Evolutionary conservation across 2,113 vertebrate genomes (phyloP).

Genomic region (Nycticryphes semicollaris): DNA sequence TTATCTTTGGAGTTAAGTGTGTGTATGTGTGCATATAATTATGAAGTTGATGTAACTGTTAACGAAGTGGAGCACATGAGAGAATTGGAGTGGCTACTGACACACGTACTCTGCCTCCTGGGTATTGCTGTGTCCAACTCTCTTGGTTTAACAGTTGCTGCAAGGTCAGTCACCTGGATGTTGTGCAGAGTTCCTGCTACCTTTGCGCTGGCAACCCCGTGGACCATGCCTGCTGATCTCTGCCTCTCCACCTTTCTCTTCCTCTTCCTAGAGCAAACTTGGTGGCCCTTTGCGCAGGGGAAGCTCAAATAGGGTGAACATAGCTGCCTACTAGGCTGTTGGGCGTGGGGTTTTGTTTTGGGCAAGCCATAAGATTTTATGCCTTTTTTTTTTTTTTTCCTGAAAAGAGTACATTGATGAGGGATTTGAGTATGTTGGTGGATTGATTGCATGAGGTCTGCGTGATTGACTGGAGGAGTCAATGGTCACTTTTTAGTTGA

Average conservation of each 20-base stretch:
- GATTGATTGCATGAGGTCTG: background rate
- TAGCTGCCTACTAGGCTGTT: background rate
- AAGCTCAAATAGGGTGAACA: background rate
- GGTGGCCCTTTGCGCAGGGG: background rate
- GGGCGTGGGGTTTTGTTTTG: background rate
- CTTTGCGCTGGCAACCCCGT: rapidly evolving
- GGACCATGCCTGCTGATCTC: background rate
- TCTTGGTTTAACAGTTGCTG: background rate
- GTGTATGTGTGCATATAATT: background rate
- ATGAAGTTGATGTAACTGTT: background rate
- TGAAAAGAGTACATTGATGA: background rate
- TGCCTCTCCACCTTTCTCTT: background rate
- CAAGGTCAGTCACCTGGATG: background rate
- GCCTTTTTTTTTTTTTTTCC: background rate
- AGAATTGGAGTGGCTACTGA: background rate
- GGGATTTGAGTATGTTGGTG: background rate
- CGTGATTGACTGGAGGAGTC: background rate
- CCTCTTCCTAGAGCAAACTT: background rate
- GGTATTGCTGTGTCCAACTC: background rate
- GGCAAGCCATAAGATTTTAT: background rate
- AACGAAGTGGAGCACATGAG: background rate
- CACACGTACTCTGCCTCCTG: rapidly evolving
- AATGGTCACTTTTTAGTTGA: background rate
- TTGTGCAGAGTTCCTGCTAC: background rate
- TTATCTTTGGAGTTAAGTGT: background rate